Evolutionary conservation across 2,888 invertebrate species (phyloP).

Genomic region (Volucella zonaria): DNA sequence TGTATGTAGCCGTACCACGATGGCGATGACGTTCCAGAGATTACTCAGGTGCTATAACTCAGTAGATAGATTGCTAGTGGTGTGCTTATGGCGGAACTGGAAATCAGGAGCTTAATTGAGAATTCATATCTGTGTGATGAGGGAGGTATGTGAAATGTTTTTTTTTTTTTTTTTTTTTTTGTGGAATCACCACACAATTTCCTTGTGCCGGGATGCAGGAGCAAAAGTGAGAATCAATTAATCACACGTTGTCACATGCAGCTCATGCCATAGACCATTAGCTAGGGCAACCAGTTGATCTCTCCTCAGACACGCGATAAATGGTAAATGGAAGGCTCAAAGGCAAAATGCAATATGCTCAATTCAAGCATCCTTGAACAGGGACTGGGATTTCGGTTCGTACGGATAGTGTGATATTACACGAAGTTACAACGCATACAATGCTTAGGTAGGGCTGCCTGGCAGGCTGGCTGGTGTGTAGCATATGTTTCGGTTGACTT

Average conservation of each 20-base stretch:
- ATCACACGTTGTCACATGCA: slow-evolving; percentile 64
- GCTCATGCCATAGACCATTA: slow-evolving; percentile 47
- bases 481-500: slow-evolving; percentile 52
- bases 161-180: background rate
- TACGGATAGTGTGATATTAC: slow-evolving; percentile 7
- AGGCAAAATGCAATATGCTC: slow-evolving; percentile 18
- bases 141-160: background rate
- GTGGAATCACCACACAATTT: background rate
- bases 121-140: slow-evolving; percentile 45
- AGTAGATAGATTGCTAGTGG: slow-evolving; percentile 49
- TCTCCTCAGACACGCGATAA: slow-evolving; percentile 19
- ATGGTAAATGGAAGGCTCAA: background rate
- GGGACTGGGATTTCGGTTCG: background rate
- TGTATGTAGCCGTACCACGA: background rate
- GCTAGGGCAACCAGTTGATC: slow-evolving; percentile 61
- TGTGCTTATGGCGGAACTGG: slow-evolving; percentile 24
- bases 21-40: slow-evolving; percentile 45
- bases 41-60: slow-evolving; percentile 63
- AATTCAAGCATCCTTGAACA: background rate
- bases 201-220: background rate
- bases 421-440: slow-evolving; percentile 32
- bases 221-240: slow-evolving; percentile 67
- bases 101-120: slow-evolving; percentile 65
- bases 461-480: slow-evolving; percentile 13
- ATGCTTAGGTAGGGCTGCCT: background rate